Percentiles rank a stretch among this genome's conserved stretches.
Evolutionary conservation across 2,113 vertebrate species (phyloP).

Genomic region (Cynopterus brachyotis): DNA sequence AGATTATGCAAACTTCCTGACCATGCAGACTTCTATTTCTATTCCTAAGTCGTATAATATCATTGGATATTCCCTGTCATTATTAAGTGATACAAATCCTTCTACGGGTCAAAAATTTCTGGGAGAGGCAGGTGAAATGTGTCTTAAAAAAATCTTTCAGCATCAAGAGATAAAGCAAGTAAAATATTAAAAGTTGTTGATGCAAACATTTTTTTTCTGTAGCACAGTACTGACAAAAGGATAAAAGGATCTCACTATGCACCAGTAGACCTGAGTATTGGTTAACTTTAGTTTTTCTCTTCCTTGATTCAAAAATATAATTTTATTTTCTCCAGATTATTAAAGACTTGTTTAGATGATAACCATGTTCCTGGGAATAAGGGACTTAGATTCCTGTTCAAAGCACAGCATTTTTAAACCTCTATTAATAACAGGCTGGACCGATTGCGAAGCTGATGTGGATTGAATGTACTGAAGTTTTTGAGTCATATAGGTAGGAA

Average conservation of each 20-base stretch:
- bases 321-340: neutral
- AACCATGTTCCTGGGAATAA: neutral
- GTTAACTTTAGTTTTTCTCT: neutral
- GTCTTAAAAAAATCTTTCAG: neutral
- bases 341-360: neutral
- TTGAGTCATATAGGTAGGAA: neutral
- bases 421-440: neutral
- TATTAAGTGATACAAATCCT: neutral
- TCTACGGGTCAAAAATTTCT: neutral
- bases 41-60: neutral
- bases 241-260: neutral
- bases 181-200: neutral
- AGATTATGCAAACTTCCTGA: neutral
- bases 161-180: neutral
- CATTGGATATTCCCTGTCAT: neutral
- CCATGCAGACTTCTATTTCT: neutral
- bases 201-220: neutral
- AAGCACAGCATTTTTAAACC: slow-evolving; percentile 29
- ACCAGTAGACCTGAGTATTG: neutral
- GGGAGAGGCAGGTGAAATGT: neutral
- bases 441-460: neutral
- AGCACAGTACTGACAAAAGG: neutral
- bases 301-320: slow-evolving; percentile 2
- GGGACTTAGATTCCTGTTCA: neutral
- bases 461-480: neutral